These are phyloP conservation scores for Coluber constrictor DNA, from an alignment of 2,797 vertebrate genomes.

Conservation along the genomic window DNA sequence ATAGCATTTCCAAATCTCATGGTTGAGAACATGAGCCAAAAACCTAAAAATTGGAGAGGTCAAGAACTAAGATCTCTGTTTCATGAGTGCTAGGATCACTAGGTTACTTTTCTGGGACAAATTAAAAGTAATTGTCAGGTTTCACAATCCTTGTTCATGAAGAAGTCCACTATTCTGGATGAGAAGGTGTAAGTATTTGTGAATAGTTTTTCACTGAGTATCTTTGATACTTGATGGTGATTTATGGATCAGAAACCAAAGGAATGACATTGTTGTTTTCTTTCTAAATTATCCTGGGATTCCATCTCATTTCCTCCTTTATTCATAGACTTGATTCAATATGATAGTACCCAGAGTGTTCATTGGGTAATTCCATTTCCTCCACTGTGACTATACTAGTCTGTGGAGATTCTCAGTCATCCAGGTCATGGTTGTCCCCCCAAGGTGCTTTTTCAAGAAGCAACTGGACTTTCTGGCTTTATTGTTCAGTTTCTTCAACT, in stretches of 20 bases:
- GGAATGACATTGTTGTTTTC: background rate
- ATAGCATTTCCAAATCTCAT: background rate
- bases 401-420: background rate
- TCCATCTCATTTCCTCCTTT: background rate
- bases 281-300: background rate
- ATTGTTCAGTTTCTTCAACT: background rate
- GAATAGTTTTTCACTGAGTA: background rate
- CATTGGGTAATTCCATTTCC: background rate
- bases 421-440: background rate
- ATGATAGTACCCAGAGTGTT: background rate
- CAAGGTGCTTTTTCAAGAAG: no score
- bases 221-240: background rate
- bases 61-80: background rate
- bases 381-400: background rate
- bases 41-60: background rate
- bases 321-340: background rate
- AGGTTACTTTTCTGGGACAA: background rate
- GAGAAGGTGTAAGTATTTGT: background rate
- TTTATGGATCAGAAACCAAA: background rate
- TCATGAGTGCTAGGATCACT: background rate
- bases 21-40: background rate
- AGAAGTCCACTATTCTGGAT: background rate
- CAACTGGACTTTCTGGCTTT: no score
- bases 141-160: background rate
- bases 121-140: background rate